These are phyloP conservation scores for Epizoanthus scotinus DNA, from an alignment of 92 coral and sea anemone genomes.

Conservation along the genomic window DNA sequence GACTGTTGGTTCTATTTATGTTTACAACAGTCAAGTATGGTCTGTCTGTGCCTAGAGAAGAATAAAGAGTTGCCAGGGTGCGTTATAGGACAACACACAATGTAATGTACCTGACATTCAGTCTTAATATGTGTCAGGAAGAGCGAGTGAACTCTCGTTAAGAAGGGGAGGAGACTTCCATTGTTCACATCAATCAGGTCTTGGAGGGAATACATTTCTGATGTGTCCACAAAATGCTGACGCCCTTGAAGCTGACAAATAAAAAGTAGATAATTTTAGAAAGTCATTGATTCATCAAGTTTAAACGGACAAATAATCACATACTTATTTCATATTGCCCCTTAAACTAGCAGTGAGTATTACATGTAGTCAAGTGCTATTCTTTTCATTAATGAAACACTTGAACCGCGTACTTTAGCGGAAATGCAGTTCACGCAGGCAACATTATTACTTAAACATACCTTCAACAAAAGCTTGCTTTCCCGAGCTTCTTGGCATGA, in stretches of 20 bases:
- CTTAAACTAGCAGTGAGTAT: too few relatives aligned
- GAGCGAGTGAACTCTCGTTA: constrained; percentile 86
- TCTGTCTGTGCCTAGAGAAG: neutral
- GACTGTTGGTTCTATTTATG: too few relatives aligned
- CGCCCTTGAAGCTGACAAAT: constrained; percentile 76
- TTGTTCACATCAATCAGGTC: constrained; percentile 86
- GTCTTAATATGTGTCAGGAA: constrained; percentile 96
- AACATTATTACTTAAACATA: constrained; percentile 22
- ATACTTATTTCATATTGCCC: neutral
- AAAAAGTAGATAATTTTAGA: neutral
- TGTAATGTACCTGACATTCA: constrained; percentile 80
- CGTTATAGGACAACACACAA: neutral
- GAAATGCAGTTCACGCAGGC: too few relatives aligned
- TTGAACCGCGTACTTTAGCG: too few relatives aligned
- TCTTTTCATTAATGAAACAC: too few relatives aligned
- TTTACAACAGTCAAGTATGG: neutral
- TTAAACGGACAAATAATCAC: neutral
- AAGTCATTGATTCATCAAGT: neutral
- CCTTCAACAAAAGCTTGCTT: constrained; percentile 88
- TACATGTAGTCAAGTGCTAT: too few relatives aligned
- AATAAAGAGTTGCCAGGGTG: neutral
- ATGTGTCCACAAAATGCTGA: constrained; percentile 95
- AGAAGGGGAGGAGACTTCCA: constrained; percentile 84
- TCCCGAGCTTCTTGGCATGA: constrained; percentile 93
- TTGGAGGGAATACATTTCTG: constrained; percentile 77